Evolutionary conservation across 2,888 invertebrate species (phyloP).

Genomic region (Eurytoma adleriae): DNA sequence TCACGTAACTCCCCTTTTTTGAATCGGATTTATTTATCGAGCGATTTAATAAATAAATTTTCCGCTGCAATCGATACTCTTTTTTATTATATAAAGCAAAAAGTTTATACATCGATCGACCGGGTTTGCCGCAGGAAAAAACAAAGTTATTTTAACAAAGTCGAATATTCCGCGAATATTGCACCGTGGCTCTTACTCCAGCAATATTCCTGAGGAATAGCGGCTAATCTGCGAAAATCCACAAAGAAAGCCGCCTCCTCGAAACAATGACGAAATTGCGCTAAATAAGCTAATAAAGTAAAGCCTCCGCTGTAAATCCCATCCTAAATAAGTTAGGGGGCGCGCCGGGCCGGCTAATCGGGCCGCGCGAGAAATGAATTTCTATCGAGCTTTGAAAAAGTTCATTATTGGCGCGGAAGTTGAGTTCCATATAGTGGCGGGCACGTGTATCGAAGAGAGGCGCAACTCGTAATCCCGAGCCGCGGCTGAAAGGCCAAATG

Average conservation of each 20-base stretch:
- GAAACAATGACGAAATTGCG: slow-evolving; percentile 40
- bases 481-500: slow-evolving; percentile 71
- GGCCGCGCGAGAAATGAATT: slow-evolving; percentile 31
- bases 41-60: too few species aligned
- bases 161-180: too few species aligned
- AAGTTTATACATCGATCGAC: too few species aligned
- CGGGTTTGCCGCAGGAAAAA: too few species aligned
- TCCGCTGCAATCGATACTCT: neutral
- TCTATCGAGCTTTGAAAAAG: slow-evolving; percentile 31
- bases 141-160: neutral
- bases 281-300: slow-evolving; percentile 36
- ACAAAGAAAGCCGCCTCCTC: slow-evolving; percentile 10
- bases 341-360: slow-evolving; percentile 13
- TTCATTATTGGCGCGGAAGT: slow-evolving; percentile 44
- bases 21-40: too few species aligned
- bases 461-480: slow-evolving; percentile 68
- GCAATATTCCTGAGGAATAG: too few species aligned
- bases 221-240: slow-evolving; percentile 1
- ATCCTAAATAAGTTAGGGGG: slow-evolving; percentile 38
- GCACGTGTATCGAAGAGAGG: slow-evolving; percentile 15
- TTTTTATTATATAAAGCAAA: too few species aligned
- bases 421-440: neutral
- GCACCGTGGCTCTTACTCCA: too few species aligned
- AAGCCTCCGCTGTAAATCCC: slow-evolving; percentile 21
- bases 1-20: neutral